Evolutionary conservation across 2,888 invertebrate genomes (phyloP), one percentile per base, ranked within the genome.

Genomic region (Leptopilina drosophilae): DNA sequence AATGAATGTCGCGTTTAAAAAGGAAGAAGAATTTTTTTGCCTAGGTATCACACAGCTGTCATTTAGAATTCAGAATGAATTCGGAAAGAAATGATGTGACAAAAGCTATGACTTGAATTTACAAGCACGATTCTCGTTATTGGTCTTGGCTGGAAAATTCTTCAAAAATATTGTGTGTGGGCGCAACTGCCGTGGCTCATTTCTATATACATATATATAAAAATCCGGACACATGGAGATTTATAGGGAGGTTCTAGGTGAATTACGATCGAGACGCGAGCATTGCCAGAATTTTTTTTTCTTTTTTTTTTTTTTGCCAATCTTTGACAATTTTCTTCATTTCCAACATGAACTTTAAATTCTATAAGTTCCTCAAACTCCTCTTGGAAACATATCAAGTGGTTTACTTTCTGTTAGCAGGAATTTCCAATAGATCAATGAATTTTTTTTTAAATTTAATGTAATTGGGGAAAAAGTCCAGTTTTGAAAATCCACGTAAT

Each of bases 181-280:
- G 56, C n/a, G 49, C 26, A 69, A 69, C 49, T 69, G 69, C 20
- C 26, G 26, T 53, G 33, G 7, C 26, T 33, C 33, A 46, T 46
- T 11, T 49, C 12, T 49, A 46, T 46, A 46, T 46, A 46, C 11
- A 49, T 33, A n/a, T 26, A 53, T 56, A 73, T 56, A 73, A 56
- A 73, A 73, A 73, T 73, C 33, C 56, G 33, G 73, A 56, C 56
- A 15, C 56, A 73, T 73, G 73, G 73, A 73, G 73, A 73, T 73
- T 73, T 53, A 73, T 73, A 73, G 56, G 33, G 4, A 73, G 56
- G 53, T n/a, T 56, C n/a, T 26, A 56, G 33, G 73, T 73, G 73
- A 73, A 59, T 73, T 73, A 73, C n/a, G 73, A 73, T 40, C 73
- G 26, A 26, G 69, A 73, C 56, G 53, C 53, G 53, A 73, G 69